These are phyloP conservation scores for Scaptomyza parva DNA, from an alignment of 2,888 invertebrate genomes.

Conservation along the genomic window DNA sequence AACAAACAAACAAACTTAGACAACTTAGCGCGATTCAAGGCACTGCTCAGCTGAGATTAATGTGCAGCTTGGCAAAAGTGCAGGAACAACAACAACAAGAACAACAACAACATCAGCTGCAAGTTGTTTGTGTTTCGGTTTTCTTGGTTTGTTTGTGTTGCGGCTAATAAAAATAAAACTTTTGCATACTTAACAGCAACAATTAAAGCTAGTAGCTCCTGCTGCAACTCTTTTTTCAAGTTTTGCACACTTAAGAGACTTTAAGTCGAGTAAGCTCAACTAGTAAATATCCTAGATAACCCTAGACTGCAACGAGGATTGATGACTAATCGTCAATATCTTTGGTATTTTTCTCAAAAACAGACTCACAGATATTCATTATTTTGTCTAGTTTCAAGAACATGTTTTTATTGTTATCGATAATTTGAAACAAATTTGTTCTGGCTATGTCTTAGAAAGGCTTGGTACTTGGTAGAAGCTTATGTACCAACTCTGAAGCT, in stretches of 20 bases:
- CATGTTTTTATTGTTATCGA: no score
- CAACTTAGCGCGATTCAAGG: slow-evolving; percentile 35
- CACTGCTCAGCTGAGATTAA: slow-evolving; percentile 61
- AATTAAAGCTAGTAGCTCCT: slow-evolving; percentile 52
- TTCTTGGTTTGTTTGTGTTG: slow-evolving; percentile 55
- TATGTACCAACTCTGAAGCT: no score
- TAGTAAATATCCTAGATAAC: no score
- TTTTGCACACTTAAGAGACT: not conserved
- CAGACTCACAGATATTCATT: no score
- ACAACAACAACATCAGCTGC: slow-evolving; percentile 12
- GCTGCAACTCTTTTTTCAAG: not conserved
- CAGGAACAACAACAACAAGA: slow-evolving; percentile 21
- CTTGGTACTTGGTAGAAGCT: no score
- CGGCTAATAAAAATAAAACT: slow-evolving; percentile 46
- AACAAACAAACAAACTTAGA: slow-evolving; percentile 43
- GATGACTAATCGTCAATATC: no score
- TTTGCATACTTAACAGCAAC: slow-evolving; percentile 42
- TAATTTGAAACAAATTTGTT: no score
- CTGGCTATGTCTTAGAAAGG: no score
- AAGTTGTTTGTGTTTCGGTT: slow-evolving; percentile 39
- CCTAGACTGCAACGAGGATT: no score
- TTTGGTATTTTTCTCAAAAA: no score
- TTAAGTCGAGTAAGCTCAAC: no score
- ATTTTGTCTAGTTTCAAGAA: no score
- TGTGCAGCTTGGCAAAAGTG: slow-evolving; percentile 61